phyloP scores from a whole-genome alignment of 2,113 vertebrate species.

The Hyla sarda region DNA sequence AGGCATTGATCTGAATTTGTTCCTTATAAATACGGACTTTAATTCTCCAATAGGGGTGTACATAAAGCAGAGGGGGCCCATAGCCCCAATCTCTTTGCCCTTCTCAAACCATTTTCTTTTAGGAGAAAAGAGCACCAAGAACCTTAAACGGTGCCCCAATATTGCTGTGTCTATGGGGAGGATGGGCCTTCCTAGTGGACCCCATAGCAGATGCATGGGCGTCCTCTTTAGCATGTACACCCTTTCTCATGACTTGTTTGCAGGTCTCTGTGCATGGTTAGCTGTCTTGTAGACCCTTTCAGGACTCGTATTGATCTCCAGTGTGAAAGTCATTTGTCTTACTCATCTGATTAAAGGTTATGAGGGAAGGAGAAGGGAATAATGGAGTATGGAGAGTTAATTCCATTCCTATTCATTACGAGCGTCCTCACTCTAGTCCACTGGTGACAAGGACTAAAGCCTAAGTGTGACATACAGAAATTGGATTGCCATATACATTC shows the following conservation, averaged over 20 bases:
- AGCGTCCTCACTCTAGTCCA: not conserved
- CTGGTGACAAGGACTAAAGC: not conserved
- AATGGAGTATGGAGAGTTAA: conserved; percentile 27
- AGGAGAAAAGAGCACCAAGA: not conserved
- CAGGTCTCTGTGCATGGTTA: not conserved
- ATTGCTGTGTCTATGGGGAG: not conserved
- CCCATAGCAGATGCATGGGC: too few relatives aligned
- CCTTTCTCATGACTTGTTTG: not conserved
- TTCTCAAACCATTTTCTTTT: not conserved
- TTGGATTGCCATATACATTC: not conserved
- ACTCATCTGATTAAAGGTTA: conserved; percentile 20
- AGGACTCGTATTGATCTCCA: conserved; percentile 22
- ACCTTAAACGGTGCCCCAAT: not conserved
- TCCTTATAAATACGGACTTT: too few relatives aligned
- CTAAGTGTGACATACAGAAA: not conserved
- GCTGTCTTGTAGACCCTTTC: not conserved
- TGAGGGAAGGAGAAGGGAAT: conserved; percentile 20
- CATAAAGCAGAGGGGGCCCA: too few relatives aligned
- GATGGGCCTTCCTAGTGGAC: not conserved
- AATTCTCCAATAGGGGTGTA: too few relatives aligned
- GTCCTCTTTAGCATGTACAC: not conserved
- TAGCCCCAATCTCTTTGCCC: not conserved
- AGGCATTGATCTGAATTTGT: too few relatives aligned
- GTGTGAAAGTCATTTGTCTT: not conserved
- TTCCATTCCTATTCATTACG: conserved; percentile 23